Percentiles rank a stretch among this genome's conserved stretches.
phyloP scores from a whole-genome alignment of 2,797 vertebrate species.

The Ambastaia sidthimunki region DNA sequence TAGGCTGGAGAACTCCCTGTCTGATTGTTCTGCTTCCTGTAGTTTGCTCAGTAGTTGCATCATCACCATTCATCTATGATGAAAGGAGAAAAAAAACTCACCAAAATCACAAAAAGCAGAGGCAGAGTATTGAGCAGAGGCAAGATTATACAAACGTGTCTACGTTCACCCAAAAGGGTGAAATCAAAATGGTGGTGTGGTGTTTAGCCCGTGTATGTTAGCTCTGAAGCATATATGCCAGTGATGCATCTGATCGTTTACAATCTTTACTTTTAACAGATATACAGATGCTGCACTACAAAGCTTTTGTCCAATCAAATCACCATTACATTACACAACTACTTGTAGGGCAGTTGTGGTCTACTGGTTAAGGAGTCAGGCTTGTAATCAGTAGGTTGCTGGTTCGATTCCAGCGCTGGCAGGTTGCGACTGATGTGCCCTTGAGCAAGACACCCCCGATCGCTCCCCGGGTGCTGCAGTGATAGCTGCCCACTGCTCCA shows the following conservation, averaged over 20 bases:
- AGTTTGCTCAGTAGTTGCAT: slow-evolving; percentile 47
- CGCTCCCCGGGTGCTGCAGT: no score
- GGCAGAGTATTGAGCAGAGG: slow-evolving; percentile 13
- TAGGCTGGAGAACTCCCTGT: background rate
- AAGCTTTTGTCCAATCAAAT: background rate
- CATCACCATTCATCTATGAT: slow-evolving; percentile 14
- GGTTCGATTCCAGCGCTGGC: no score
- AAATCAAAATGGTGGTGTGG: background rate
- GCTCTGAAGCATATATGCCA: background rate
- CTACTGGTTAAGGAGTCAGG: no score
- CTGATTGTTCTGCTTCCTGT: slow-evolving; percentile 15
- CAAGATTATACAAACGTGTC: slow-evolving; percentile 11
- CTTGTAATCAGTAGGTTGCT: no score
- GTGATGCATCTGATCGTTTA: background rate
- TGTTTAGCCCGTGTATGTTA: background rate
- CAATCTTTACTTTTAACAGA: background rate
- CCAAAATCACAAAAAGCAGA: slow-evolving; percentile 7
- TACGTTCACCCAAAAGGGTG: background rate
- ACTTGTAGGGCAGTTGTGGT: no score
- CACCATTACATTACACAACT: no score
- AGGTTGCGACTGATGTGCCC: no score
- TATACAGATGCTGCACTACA: no score
- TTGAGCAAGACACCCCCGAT: no score
- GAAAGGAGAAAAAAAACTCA: slow-evolving; percentile 18
- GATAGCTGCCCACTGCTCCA: no score